A percentile compares a stretch with the other conserved stretches of the same genome.
Conservation (phyloP, 2,797 vertebrate genomes). For the Paguma larvata region DNA sequence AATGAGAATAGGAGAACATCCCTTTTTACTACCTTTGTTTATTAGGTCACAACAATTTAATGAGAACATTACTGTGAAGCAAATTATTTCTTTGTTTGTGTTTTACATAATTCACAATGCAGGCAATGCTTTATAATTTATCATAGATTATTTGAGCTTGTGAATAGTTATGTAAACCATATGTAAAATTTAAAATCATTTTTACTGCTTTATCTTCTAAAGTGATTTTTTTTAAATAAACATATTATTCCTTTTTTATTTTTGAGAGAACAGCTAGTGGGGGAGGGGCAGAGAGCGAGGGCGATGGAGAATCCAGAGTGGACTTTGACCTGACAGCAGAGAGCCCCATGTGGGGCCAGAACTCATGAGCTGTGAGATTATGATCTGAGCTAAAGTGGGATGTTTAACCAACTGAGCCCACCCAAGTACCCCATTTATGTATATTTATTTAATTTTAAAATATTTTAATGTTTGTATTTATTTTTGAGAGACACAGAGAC, state of each 20-base stretch:
- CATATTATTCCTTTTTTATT: neutral
- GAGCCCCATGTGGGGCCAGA: too few species aligned
- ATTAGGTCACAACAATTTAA: neutral
- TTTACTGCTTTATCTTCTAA: neutral
- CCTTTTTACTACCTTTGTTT: constrained; percentile 32
- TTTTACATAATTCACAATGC: neutral
- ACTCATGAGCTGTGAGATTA: too few species aligned
- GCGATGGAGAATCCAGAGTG: too few species aligned
- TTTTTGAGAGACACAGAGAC: too few species aligned
- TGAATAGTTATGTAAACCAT: neutral
- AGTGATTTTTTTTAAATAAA: neutral
- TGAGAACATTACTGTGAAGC: neutral
- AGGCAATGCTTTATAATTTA: neutral
- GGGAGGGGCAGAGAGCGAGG: too few species aligned
- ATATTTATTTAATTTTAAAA: too few species aligned
- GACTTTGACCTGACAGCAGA: too few species aligned
- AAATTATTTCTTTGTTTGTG: neutral
- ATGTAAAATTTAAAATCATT: neutral
- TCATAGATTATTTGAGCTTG: neutral
- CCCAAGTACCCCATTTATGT: too few species aligned
- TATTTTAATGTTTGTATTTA: too few species aligned
- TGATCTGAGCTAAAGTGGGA: too few species aligned
- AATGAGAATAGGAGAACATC: neutral
- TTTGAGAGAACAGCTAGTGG: too few species aligned
- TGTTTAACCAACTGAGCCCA: too few species aligned